phyloP scores from a whole-genome alignment of 2,113 vertebrate genomes.

The Sebastes schlegelii region DNA sequence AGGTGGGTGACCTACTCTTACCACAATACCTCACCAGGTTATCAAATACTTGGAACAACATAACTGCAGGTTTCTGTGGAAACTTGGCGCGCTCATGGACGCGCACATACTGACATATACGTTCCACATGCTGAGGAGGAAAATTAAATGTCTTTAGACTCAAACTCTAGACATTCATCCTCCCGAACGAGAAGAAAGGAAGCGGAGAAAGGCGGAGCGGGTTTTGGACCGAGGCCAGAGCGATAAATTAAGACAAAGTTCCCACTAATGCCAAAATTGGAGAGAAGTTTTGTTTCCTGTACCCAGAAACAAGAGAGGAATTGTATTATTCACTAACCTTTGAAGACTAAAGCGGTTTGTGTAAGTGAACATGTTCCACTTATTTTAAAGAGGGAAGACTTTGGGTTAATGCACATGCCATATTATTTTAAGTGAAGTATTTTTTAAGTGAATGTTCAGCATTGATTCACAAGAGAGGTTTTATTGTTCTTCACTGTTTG shows the following conservation, averaged over 20 bases:
- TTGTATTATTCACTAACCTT: constrained; percentile 26
- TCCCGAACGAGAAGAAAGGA: constrained; percentile 51
- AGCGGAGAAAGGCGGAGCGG: constrained; percentile 42
- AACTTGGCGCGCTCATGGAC: constrained; percentile 50
- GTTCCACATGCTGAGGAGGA: constrained; percentile 62
- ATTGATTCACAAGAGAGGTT: neutral
- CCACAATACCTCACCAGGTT: constrained; percentile 70
- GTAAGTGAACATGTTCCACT: neutral
- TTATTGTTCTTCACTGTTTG: neutral
- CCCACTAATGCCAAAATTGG: constrained; percentile 39
- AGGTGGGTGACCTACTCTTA: constrained; percentile 56
- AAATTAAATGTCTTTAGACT: constrained; percentile 63
- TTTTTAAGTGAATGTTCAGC: neutral
- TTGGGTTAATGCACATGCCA: neutral
- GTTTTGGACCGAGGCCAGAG: constrained; percentile 51
- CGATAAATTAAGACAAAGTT: constrained; percentile 60
- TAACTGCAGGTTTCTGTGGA: constrained; percentile 70
- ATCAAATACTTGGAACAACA: constrained; percentile 58
- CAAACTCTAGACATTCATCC: constrained; percentile 50
- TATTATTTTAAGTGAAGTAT: neutral
- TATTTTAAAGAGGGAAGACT: constrained; percentile 1
- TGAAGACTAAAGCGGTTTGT: neutral
- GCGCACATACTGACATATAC: constrained; percentile 29
- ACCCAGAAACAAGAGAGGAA: constrained; percentile 37
- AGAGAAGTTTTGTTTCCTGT: constrained; percentile 42